phyloP scores from a whole-genome alignment of 2,113 vertebrate species.

The Puma concolor region DNA sequence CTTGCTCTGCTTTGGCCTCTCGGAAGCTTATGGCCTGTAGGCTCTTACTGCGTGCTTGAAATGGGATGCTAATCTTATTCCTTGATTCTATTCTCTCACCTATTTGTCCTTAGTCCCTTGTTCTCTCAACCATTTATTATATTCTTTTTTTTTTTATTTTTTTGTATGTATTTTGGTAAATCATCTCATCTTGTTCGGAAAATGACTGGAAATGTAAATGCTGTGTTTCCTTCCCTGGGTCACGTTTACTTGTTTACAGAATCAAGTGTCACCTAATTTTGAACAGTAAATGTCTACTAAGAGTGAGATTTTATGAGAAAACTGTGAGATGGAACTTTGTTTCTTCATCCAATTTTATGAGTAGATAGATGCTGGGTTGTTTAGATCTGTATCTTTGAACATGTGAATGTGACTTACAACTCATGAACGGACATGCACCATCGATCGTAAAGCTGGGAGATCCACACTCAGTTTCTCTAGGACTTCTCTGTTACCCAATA shows the following conservation, averaged over 20 bases:
- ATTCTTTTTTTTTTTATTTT: neutral
- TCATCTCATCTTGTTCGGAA: neutral
- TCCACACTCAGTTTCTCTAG: neutral
- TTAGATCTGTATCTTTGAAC: conserved; percentile 13
- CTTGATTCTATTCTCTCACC: neutral
- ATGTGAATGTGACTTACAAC: neutral
- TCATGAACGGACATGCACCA: neutral
- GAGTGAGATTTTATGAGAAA: conserved; percentile 40
- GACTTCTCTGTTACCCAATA: neutral
- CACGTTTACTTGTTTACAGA: conserved; percentile 17
- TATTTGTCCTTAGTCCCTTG: neutral
- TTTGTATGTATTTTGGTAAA: neutral
- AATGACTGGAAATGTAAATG: neutral
- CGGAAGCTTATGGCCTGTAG: neutral
- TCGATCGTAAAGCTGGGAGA: neutral
- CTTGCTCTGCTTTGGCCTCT: neutral
- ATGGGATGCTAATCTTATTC: neutral
- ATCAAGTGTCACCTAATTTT: neutral
- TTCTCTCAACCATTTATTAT: neutral
- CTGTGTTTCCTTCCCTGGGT: neutral
- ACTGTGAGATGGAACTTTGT: neutral
- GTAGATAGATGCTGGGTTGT: neutral
- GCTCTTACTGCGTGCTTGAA: neutral
- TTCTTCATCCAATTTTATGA: neutral
- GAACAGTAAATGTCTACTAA: neutral